Evolutionary conservation across 2,888 invertebrate species (phyloP), one percentile per base, ranked within the genome.

Genomic region (Ophion slaviceki): DNA sequence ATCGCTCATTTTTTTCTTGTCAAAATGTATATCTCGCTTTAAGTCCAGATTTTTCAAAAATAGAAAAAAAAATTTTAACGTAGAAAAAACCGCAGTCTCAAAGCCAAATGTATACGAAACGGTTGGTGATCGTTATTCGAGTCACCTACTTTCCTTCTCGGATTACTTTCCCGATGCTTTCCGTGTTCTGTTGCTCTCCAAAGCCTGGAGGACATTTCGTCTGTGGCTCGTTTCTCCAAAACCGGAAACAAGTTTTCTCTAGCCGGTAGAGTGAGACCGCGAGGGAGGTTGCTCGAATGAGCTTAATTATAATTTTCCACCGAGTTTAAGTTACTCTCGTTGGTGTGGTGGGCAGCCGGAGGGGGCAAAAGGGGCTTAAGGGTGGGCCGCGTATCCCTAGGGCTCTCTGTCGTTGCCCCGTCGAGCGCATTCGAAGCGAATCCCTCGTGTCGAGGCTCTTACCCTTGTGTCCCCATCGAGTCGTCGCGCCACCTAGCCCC

Each of bases 281-380:
- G 83, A 80, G 86, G 74, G 71, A 84, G 84, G 85, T 87, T 87
- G 88, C 88, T 88, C 85, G 88, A 87, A 86, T 86, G 88, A 88
- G 87, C 89, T 89, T 89, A 89, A 89, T 89, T 89, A 89, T 88
- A 89, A 89, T 89, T 89, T 89, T 89, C 89, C 88, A 86, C 84
- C 86, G 86, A 87, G 87, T 88, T 89, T 87, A 87, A 88, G 87
- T 88, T 87, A 85, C 86, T 88, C 85, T 17, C 80, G 80, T 74
- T 70, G 79, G 64, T 82, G 75, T 67, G 67, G 72, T 71, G 66
- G 67, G 32, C 67, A 66, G 76, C 17, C 10, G 71, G 32, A n/a
- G 36, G 70, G 32, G 72, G 28, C 17, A 67, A 17, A 7, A 24
- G 24, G 61, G 20, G 67, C 7, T 47, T 8, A 28, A 70, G 53